Evolutionary conservation across 1,140 invertebrate genomes (phyloP).

Genomic region (Papilio polytes): DNA sequence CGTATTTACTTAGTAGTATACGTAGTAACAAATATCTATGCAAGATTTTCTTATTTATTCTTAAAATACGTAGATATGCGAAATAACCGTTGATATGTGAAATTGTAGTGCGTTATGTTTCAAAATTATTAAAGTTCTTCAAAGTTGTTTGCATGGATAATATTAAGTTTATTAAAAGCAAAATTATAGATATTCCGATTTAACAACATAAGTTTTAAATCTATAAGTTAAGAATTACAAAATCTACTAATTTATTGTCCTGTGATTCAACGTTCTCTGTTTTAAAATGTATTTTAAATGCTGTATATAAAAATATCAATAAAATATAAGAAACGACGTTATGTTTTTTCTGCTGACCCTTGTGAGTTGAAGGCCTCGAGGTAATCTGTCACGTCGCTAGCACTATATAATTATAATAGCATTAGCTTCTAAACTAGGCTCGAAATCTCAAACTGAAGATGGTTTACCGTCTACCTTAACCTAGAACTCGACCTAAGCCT

Average conservation of each 20-base stretch:
- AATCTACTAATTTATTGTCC: not conserved
- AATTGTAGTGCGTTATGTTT: not conserved
- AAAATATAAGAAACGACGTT: not conserved
- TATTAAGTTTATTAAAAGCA: not conserved
- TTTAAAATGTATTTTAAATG: not conserved
- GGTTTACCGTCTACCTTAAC: no score
- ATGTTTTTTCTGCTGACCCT: not conserved
- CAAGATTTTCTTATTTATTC: no score
- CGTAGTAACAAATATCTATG: no score
- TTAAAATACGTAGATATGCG: no score
- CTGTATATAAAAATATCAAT: constrained; percentile 1
- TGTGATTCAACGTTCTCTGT: not conserved
- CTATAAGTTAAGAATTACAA: not conserved
- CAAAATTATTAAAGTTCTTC: not conserved
- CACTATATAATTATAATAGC: no score
- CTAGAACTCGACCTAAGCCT: no score
- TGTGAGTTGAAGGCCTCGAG: not conserved
- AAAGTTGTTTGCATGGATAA: not conserved
- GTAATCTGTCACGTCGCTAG: no score
- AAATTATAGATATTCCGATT: not conserved
- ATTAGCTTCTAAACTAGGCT: no score
- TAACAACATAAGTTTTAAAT: not conserved
- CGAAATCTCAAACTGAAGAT: no score
- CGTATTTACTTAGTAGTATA: no score
- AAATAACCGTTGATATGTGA: not conserved